Evolutionary conservation across 2,113 vertebrate genomes (phyloP).

Genomic region (Sinocyclocheilus maitianheensis): DNA sequence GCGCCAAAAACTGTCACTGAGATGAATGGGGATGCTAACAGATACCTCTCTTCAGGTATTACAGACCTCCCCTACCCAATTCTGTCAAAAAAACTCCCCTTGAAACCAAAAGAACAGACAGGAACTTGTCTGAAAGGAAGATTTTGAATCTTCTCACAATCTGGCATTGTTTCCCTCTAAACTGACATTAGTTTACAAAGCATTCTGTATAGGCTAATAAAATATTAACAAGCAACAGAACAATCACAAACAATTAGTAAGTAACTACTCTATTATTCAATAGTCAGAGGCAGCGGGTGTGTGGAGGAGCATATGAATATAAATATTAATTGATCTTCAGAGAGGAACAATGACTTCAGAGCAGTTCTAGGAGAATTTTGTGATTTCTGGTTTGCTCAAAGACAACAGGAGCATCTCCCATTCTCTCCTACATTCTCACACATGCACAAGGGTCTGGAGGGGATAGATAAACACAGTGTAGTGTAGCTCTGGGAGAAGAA

Average conservation of each 20-base stretch:
- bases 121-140: background rate
- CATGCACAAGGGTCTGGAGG: background rate
- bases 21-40: background rate
- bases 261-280: conserved; percentile 21
- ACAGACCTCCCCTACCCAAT: background rate
- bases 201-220: conserved; percentile 4
- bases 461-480: conserved; percentile 45
- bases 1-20: background rate
- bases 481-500: conserved; percentile 45
- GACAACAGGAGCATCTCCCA: background rate
- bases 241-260: conserved; percentile 27
- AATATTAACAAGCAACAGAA: conserved; percentile 14
- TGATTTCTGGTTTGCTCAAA: conserved; percentile 4
- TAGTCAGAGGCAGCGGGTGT: background rate
- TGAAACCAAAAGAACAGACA: background rate
- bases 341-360: background rate
- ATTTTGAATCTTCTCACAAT: background rate
- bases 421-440: conserved; percentile 9
- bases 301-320: conserved; percentile 21
- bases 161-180: conserved; percentile 4
- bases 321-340: conserved; percentile 24
- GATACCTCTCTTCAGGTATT: conserved; percentile 7
- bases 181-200: conserved; percentile 1
- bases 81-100: conserved; percentile 24
- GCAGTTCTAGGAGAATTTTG: background rate